These are phyloP conservation scores for Enteromius radiatus DNA, from an alignment of 2,797 vertebrate genomes.

Conservation along the genomic window DNA sequence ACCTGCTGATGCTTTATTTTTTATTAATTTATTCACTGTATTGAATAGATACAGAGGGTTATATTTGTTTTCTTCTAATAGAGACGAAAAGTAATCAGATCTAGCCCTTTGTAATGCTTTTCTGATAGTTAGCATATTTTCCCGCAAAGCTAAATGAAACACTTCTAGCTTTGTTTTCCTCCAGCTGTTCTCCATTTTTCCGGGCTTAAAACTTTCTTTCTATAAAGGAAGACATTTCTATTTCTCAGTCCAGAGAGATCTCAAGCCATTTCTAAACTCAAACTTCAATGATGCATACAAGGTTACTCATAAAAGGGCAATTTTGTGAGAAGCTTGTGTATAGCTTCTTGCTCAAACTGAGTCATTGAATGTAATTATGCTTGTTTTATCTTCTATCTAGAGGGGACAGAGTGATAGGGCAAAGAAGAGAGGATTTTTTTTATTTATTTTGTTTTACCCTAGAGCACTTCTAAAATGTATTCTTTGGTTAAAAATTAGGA, in stretches of 20 bases:
- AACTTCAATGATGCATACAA: constrained; percentile 30
- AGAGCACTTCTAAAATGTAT: not conserved
- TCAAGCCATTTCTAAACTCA: constrained; percentile 46
- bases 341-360: constrained; percentile 29
- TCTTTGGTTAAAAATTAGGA: not conserved
- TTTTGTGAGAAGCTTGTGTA: constrained; percentile 29
- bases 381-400: constrained; percentile 23
- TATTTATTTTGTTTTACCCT: not conserved
- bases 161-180: too few species aligned
- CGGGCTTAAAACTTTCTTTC: not conserved
- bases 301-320: constrained; percentile 23
- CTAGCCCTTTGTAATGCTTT: too few species aligned
- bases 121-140: too few species aligned
- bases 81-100: too few species aligned
- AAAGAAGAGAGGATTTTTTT: not conserved
- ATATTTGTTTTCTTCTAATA: too few species aligned
- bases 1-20: too few species aligned
- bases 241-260: not conserved
- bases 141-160: too few species aligned
- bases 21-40: too few species aligned
- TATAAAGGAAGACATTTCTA: constrained; percentile 23
- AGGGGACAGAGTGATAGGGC: constrained; percentile 6
- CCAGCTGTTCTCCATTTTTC: too few species aligned
- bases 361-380: constrained; percentile 40
- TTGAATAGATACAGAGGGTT: too few species aligned